phyloP scores from a whole-genome alignment of 2,113 vertebrate species.

The Gymnogyps californianus region DNA sequence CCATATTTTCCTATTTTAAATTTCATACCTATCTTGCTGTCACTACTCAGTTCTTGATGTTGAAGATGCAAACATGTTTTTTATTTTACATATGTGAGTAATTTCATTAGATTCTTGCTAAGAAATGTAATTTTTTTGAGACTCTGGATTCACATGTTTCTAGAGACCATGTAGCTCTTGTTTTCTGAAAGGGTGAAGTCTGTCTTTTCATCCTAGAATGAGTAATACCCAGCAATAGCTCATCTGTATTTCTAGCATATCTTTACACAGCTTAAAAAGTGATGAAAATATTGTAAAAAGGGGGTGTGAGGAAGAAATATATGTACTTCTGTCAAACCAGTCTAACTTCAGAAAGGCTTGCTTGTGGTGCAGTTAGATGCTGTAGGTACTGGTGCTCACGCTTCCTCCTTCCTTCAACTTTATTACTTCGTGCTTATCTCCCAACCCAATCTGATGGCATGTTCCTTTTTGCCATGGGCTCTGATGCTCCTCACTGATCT shows the following conservation, averaged over 20 bases:
- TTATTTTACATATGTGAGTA: not conserved
- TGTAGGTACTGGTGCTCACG: not conserved
- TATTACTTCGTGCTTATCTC: not conserved
- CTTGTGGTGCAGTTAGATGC: not conserved
- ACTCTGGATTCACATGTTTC: not conserved
- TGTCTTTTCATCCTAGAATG: not conserved
- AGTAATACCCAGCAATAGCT: not conserved
- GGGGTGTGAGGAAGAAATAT: not conserved
- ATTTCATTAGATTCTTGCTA: not conserved
- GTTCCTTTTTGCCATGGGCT: not conserved
- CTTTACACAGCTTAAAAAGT: not conserved
- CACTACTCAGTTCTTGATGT: not conserved
- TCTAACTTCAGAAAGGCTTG: not conserved
- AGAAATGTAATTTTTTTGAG: not conserved
- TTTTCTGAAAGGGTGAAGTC: not conserved
- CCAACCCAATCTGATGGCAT: rapidly evolving
- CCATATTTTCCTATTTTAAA: not conserved
- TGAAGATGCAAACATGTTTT: not conserved
- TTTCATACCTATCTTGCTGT: not conserved
- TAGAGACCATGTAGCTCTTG: not conserved
- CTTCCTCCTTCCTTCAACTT: not conserved
- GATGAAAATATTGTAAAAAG: not conserved
- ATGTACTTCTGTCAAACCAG: not conserved
- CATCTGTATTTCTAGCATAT: not conserved
- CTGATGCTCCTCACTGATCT: not conserved